These are phyloP conservation scores for Zapus hudsonius DNA, from an alignment of 2,113 vertebrate species.

Conservation along the genomic window DNA sequence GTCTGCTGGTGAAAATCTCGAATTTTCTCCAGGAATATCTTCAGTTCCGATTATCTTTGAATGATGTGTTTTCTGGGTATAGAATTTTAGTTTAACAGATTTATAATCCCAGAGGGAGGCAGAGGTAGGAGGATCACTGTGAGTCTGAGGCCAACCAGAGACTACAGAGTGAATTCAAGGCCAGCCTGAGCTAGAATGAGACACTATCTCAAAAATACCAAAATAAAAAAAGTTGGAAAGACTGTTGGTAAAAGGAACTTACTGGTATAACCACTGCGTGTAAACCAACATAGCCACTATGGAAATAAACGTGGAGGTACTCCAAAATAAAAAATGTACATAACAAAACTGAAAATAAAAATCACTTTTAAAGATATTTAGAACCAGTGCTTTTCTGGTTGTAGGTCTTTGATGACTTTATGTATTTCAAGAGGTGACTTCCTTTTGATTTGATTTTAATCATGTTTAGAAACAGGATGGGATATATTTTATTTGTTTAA, in stretches of 20 bases:
- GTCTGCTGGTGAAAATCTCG: background rate
- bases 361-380: background rate
- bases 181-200: no score
- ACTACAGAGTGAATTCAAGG: no score
- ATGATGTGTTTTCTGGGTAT: background rate
- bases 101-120: no score
- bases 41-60: slow-evolving; percentile 10
- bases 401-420: background rate
- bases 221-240: no score
- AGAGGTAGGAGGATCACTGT: no score
- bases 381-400: background rate
- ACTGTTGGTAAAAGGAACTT: no score
- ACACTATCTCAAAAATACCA: no score
- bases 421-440: background rate
- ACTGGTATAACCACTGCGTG: no score
- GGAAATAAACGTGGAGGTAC: no score
- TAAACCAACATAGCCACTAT: no score
- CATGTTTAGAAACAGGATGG: background rate
- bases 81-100: background rate
- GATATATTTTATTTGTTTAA: background rate
- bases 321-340: background rate
- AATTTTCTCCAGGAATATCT: slow-evolving; percentile 5
- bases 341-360: background rate
- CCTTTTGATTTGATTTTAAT: slow-evolving; percentile 2
- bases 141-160: no score